These are phyloP conservation scores for Gymnothorax reevesii DNA, from an alignment of 2,797 vertebrate species.

Conservation along the genomic window DNA sequence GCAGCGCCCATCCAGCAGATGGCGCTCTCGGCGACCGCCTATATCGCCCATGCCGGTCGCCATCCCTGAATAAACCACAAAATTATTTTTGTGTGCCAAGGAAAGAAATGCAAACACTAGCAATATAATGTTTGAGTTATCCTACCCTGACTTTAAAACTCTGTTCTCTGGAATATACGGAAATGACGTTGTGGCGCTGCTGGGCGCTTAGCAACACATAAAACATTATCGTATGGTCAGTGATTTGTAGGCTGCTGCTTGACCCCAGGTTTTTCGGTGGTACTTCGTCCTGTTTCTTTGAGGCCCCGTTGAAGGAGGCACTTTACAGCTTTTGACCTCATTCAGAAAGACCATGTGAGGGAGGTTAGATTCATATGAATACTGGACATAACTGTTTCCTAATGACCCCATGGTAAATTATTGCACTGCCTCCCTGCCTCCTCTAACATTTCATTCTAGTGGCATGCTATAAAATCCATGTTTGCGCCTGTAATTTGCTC, in stretches of 20 bases:
- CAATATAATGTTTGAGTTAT: background rate
- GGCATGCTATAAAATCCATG: background rate
- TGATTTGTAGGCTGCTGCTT: background rate
- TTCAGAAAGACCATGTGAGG: conserved; percentile 1
- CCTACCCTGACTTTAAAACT: background rate
- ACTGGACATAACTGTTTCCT: background rate
- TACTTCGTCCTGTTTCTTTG: background rate
- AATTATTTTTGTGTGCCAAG: background rate
- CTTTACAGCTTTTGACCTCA: background rate
- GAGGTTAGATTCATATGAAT: background rate
- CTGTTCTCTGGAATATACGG: too few relatives aligned
- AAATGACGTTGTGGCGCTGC: background rate
- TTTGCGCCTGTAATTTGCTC: background rate
- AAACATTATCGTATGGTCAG: background rate
- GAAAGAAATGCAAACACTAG: background rate
- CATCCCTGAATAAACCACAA: background rate
- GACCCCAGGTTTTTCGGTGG: conserved; percentile 5
- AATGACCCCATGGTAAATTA: background rate
- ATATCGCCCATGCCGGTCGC: too few relatives aligned
- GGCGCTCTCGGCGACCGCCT: too few relatives aligned
- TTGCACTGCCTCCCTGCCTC: background rate
- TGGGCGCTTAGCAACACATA: background rate
- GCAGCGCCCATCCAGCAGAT: too few relatives aligned
- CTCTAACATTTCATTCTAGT: background rate
- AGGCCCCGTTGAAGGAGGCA: background rate